Evolutionary conservation across 2,888 invertebrate species (phyloP).

Genomic region (Drosophila emarginata): DNA sequence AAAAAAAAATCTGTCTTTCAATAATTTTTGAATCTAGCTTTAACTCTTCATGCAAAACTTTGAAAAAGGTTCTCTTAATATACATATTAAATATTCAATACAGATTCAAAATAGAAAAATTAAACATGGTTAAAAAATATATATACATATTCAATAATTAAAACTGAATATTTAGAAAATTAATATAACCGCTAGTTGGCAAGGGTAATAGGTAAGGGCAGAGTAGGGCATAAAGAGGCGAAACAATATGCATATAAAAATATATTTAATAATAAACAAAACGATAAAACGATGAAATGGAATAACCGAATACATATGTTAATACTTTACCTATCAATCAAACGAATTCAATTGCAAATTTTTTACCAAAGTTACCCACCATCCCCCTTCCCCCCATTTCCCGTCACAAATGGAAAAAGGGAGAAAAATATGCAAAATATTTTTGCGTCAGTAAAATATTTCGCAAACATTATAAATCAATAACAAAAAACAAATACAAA

Average conservation of each 20-base stretch:
- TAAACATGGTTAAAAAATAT: too few relatives aligned
- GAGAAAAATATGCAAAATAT: constrained; percentile 57
- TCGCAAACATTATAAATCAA: constrained; percentile 63
- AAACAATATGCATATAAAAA: constrained; percentile 19
- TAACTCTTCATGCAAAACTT: too few relatives aligned
- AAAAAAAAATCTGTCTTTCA: too few relatives aligned
- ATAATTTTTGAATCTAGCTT: too few relatives aligned
- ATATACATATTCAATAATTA: too few relatives aligned
- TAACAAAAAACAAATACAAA: constrained; percentile 16
- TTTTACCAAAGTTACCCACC: too few relatives aligned
- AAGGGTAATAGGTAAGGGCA: not conserved
- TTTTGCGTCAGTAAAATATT: constrained; percentile 46
- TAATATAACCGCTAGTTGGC: not conserved
- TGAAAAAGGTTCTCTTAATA: too few relatives aligned
- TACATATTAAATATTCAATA: too few relatives aligned
- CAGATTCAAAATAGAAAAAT: too few relatives aligned
- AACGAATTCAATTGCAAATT: constrained; percentile 56
- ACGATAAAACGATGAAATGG: constrained; percentile 25
- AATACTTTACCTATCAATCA: constrained; percentile 61
- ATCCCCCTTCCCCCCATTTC: constrained; percentile 3
- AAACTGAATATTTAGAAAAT: not conserved
- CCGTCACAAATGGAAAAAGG: constrained; percentile 36
- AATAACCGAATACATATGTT: constrained; percentile 46
- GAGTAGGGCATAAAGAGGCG: constrained; percentile 27
- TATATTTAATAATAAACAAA: constrained; percentile 39